Base-by-base conservation (phyloP, 2,797 vertebrate species). In the Pangasius mekongensis region DNA sequence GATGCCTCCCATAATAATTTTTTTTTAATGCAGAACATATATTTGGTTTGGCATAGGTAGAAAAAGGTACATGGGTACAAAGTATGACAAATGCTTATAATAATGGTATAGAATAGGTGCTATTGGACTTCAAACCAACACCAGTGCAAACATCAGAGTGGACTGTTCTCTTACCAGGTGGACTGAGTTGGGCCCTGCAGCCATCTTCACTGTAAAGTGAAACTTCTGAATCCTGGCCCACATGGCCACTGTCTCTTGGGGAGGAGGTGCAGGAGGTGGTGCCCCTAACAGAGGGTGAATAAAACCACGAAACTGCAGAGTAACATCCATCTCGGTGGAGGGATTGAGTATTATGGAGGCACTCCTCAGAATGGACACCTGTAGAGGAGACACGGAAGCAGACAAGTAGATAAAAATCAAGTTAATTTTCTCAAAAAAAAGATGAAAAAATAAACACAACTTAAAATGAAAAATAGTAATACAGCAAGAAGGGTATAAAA, bases 151-250 rank as follows among this genome's bases (percentile, higher is more conserved):
- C 30, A 81, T 43, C 39, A n/a, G 8, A 49, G 0, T n/a, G 14
- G 10, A 33, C 13, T 36, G 3, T 64, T 66, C 24, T 13, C 95
- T 97, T 91, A 98, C 98, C 97, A 97, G 93, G 85, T 96, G 95
- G 43, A 95, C 96, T 6, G 96, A 95, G 90, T 97, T 97, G 0
- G 98, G 96, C 30, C 95, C 96, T 5, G 95, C 93, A 39, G 96
- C 97, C 94, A 98, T 95, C 87, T 94, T 95, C 56, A 97, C 97
- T 80, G 97, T 94, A 86, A 98, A 97, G 14, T 97, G 97, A 13
- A 98, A 95, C 90, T 98, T 96, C 93, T 98, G 97, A 89, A 98
- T 97, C 60, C 97, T 97, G 87, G 97, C 97, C 97, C 97, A 98
- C 94, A 98, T 96, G 4, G 96, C 95, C 36, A 98, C 96, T 0